Evolutionary conservation across 2,888 invertebrate species (phyloP).

Genomic region (Pristionchus entomophagus): DNA sequence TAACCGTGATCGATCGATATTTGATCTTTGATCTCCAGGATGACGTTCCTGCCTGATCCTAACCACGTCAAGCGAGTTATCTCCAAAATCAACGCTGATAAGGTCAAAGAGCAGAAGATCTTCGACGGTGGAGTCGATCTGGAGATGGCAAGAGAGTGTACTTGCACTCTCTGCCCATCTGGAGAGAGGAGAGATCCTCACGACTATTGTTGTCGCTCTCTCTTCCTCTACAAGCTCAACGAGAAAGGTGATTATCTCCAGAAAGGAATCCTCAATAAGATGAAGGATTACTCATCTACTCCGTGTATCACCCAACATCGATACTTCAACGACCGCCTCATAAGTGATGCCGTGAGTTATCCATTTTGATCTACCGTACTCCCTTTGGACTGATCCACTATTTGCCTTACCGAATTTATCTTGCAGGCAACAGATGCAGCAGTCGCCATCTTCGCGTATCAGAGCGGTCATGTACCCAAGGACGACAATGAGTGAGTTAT

Average conservation of each 20-base stretch:
- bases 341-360: not conserved
- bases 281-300: not conserved
- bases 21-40: not conserved
- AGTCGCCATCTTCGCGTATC: not conserved
- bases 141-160: not conserved
- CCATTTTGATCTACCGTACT: not conserved
- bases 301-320: not conserved
- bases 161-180: not conserved
- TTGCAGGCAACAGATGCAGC: not conserved
- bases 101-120: not conserved
- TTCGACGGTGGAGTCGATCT: not conserved
- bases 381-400: too few relatives aligned
- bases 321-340: not conserved
- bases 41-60: not conserved
- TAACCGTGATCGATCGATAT: too few relatives aligned
- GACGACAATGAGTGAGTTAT: not conserved
- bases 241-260: not conserved
- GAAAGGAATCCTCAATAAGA: not conserved
- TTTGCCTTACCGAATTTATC: not conserved
- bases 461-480: not conserved
- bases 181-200: not conserved
- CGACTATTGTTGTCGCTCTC: conserved; percentile 7
- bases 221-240: not conserved
- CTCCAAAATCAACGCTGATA: not conserved
- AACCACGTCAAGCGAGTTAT: not conserved